A percentile compares a stretch with the other conserved stretches of the same genome.
Conservation (phyloP, 2,113 vertebrate species). For the Sigmodon hispidus region DNA sequence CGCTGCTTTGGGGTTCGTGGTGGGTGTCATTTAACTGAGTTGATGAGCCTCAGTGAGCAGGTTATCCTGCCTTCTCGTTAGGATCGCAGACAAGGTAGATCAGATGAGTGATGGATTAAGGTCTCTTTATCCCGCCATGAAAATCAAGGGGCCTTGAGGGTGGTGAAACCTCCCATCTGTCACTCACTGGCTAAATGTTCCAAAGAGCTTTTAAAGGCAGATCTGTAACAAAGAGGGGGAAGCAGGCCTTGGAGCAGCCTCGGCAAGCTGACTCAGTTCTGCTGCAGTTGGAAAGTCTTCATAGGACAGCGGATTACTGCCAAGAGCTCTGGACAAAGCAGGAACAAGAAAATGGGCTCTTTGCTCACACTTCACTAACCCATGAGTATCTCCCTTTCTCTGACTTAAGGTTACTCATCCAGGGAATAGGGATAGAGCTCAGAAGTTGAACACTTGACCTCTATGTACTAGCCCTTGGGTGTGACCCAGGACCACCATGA, state of each 20-base stretch:
- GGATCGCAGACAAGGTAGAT: constrained; percentile 19
- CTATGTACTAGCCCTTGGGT: not conserved
- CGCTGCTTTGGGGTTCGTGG: not conserved
- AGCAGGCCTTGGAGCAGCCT: not conserved
- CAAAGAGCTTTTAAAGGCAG: not conserved
- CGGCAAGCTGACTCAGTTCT: not conserved
- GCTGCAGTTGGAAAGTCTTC: not conserved
- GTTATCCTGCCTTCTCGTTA: constrained; percentile 49
- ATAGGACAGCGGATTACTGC: not conserved
- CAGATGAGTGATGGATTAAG: not conserved
- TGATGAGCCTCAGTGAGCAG: not conserved
- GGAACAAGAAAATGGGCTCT: not conserved
- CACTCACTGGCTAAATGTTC: not conserved
- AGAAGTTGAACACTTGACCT: not conserved
- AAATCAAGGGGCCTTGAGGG: constrained; percentile 37
- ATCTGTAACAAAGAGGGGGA: not conserved
- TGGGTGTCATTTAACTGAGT: not conserved
- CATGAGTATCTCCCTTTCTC: not conserved
- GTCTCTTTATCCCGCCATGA: constrained; percentile 43
- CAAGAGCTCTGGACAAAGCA: not conserved
- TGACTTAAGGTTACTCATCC: not conserved
- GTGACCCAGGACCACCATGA: not conserved
- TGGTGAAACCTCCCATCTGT: constrained; percentile 43
- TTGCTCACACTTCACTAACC: not conserved
- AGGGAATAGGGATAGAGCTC: not conserved